phyloP scores from a whole-genome alignment of 2,113 vertebrate genomes.

The Scortum barcoo region DNA sequence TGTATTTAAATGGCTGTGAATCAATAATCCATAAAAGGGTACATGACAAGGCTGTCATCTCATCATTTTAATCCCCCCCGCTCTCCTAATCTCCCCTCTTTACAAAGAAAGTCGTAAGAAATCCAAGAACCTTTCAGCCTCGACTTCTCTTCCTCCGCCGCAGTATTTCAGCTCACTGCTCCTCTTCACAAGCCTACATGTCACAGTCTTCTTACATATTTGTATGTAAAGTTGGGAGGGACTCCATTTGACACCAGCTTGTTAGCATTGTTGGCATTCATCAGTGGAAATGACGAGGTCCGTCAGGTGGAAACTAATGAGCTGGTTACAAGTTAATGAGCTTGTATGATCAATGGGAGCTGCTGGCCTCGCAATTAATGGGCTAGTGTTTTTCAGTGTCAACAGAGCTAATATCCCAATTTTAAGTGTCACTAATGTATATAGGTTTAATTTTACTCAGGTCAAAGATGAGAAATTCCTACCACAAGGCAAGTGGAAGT shows the following conservation, averaged over 20 bases:
- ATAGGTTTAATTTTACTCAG: neutral
- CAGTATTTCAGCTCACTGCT: neutral
- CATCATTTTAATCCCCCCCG: constrained; percentile 50
- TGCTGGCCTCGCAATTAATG: constrained; percentile 8
- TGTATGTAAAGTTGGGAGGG: neutral
- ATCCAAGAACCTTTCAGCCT: constrained; percentile 17
- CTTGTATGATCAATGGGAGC: constrained; percentile 30
- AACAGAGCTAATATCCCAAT: neutral
- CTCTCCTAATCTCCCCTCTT: constrained; percentile 35
- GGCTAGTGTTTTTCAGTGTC: neutral
- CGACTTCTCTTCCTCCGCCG: neutral
- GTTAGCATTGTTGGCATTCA: constrained; percentile 35
- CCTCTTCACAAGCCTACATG: neutral
- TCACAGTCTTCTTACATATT: neutral
- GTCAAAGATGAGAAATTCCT: neutral
- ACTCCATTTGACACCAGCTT: constrained; percentile 11
- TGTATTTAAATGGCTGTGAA: constrained; percentile 25
- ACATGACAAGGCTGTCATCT: constrained; percentile 36
- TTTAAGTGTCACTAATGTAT: no score
- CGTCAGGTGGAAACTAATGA: constrained; percentile 34
- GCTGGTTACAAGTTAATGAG: constrained; percentile 31
- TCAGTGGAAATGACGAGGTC: neutral
- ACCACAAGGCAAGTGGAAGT: neutral
- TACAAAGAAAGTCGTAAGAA: constrained; percentile 20
- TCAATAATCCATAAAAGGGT: constrained; percentile 50